These are phyloP conservation scores for Catostomus latipinnis DNA, from an alignment of 2,797 vertebrate genomes.

Conservation along the genomic window DNA sequence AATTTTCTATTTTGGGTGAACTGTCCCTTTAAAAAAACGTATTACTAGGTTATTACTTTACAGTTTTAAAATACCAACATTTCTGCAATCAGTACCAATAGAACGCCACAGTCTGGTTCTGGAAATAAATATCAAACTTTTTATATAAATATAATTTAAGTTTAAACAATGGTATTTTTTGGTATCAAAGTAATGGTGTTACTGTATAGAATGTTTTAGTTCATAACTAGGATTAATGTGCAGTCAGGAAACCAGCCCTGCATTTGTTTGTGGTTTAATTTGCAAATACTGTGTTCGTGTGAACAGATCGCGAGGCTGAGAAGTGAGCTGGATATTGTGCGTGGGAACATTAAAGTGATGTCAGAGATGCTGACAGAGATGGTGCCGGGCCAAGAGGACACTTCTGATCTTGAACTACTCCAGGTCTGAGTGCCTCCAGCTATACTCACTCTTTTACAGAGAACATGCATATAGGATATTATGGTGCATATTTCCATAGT, in stretches of 20 bases:
- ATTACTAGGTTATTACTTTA: too few relatives aligned
- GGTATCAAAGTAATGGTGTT: too few relatives aligned
- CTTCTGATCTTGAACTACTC: constrained; percentile 90
- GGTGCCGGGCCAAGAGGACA: constrained; percentile 93
- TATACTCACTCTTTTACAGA: not conserved
- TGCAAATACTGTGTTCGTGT: not conserved
- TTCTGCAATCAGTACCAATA: too few relatives aligned
- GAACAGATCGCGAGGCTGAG: constrained; percentile 90
- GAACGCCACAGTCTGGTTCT: too few relatives aligned
- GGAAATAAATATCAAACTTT: too few relatives aligned
- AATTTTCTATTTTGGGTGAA: too few relatives aligned
- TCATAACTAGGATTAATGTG: not conserved
- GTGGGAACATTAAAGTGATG: constrained; percentile 97
- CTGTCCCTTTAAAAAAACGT: too few relatives aligned
- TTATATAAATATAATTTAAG: too few relatives aligned
- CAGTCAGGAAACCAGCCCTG: not conserved
- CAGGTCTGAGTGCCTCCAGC: constrained; percentile 42
- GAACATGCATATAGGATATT: not conserved
- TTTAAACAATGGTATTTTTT: too few relatives aligned
- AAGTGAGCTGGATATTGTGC: constrained; percentile 94
- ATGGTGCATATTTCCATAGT: not conserved
- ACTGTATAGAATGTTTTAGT: not conserved
- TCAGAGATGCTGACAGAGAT: constrained; percentile 99
- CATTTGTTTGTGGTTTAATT: constrained; percentile 8
- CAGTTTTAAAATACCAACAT: too few relatives aligned